These are phyloP conservation scores for Takifugu bimaculatus DNA, from an alignment of 2,113 vertebrate genomes.

Conservation along the genomic window DNA sequence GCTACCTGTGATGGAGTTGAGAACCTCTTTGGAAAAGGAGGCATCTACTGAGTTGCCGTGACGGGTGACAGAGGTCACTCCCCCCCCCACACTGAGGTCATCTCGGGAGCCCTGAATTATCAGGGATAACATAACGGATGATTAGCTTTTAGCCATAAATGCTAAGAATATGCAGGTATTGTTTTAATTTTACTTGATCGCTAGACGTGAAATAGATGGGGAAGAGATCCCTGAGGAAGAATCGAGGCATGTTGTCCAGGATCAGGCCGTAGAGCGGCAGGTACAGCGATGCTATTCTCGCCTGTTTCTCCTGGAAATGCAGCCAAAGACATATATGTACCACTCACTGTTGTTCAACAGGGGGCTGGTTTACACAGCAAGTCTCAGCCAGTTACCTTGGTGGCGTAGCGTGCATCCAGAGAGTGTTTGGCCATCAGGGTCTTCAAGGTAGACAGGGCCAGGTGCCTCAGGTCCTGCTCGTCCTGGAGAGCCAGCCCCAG, in stretches of 20 bases:
- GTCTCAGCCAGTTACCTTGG: conserved; percentile 75
- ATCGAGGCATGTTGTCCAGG: conserved; percentile 96
- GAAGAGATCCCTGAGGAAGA: conserved; percentile 93
- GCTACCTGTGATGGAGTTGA: conserved; percentile 97
- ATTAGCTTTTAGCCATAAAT: neutral
- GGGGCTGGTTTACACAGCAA: conserved; percentile 34
- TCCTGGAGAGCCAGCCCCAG: conserved; percentile 95
- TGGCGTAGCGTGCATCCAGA: conserved; percentile 87
- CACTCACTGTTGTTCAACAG: conserved; percentile 23
- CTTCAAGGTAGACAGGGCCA: conserved; percentile 90
- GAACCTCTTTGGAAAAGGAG: conserved; percentile 96
- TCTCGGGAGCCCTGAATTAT: conserved; percentile 87
- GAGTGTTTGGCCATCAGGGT: conserved; percentile 98
- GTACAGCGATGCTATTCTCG: conserved; percentile 91
- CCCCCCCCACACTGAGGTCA: conserved; percentile 86
- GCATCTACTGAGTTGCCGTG: conserved; percentile 91
- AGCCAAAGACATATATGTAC: conserved; percentile 18
- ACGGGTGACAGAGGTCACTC: conserved; percentile 77
- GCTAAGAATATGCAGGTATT: neutral
- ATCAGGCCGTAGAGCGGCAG: conserved; percentile 96
- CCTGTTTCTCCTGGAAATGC: conserved; percentile 84
- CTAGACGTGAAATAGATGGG: conserved; percentile 89
- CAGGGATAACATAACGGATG: neutral
- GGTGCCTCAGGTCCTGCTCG: conserved; percentile 92
- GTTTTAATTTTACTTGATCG: conserved; percentile 80